Conservation (phyloP, 2,113 vertebrate genomes). For the Steatornis caripensis region DNA sequence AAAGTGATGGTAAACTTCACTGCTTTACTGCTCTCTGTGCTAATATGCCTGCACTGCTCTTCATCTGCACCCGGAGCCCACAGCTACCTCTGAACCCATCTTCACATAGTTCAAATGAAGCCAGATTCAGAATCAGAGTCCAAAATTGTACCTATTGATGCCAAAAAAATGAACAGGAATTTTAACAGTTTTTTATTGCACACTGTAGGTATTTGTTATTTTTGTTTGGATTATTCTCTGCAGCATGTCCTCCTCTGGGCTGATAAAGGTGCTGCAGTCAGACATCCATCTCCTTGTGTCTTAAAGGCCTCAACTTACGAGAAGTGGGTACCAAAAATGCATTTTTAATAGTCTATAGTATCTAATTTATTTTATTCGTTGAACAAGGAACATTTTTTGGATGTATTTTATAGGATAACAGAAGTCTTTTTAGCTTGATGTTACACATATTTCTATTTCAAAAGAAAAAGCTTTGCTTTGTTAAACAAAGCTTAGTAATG, state of each 20-base stretch:
- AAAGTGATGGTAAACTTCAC: not conserved
- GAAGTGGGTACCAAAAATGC: not conserved
- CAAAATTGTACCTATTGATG: not conserved
- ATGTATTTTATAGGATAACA: not conserved
- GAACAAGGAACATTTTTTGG: not conserved
- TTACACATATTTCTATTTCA: not conserved
- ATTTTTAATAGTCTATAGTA: not conserved
- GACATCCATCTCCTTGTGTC: not conserved
- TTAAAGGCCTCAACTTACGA: not conserved
- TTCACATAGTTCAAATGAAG: not conserved
- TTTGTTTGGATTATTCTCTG: not conserved
- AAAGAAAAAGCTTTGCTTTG: constrained; percentile 29
- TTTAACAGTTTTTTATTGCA: not conserved
- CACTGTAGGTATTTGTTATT: not conserved
- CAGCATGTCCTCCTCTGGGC: not conserved
- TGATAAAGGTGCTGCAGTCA: not conserved
- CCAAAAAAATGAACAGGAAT: not conserved
- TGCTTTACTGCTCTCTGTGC: not conserved
- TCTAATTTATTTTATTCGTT: not conserved
- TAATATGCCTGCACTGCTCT: not conserved
- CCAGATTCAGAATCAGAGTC: not conserved
- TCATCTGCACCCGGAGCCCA: not conserved
- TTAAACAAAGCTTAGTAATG: constrained; percentile 26
- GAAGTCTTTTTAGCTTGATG: not conserved
- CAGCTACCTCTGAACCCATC: not conserved